Evolutionary conservation across 2,113 vertebrate species (phyloP).

Genomic region (Turdus rufiventris): DNA sequence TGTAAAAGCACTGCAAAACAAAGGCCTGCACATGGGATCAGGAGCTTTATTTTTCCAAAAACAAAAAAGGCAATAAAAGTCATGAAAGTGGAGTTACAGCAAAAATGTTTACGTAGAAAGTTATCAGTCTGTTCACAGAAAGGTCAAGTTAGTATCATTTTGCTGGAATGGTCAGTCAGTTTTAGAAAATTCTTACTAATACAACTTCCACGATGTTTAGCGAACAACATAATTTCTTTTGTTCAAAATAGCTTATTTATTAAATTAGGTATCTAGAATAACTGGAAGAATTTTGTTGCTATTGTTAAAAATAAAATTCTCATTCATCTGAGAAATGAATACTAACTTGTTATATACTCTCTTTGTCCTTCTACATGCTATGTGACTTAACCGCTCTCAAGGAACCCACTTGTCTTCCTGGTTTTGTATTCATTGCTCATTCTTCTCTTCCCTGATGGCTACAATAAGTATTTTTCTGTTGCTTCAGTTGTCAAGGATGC

Average conservation of each 20-base stretch:
- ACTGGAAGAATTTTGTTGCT: neutral
- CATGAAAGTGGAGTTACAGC: neutral
- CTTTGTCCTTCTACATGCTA: neutral
- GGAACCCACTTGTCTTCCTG: neutral
- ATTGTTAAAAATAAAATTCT: neutral
- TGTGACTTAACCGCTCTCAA: neutral
- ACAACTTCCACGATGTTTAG: neutral
- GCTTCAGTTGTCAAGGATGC: neutral
- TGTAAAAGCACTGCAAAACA: neutral
- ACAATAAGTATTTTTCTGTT: neutral
- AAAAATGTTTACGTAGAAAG: neutral
- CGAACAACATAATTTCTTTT: neutral
- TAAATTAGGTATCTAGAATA: neutral
- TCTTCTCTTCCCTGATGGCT: neutral
- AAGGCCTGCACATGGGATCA: neutral
- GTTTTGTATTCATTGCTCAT: neutral
- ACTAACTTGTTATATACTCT: neutral
- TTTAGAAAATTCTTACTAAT: neutral
- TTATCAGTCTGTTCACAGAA: neutral
- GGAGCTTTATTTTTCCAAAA: neutral
- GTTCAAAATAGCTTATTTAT: neutral
- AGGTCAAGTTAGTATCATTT: neutral
- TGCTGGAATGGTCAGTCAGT: neutral
- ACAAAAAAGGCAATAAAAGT: neutral
- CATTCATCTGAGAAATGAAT: neutral